These are phyloP conservation scores for Actinia equina DNA, from an alignment of 64 coral and sea anemone species.

Conservation along the genomic window DNA sequence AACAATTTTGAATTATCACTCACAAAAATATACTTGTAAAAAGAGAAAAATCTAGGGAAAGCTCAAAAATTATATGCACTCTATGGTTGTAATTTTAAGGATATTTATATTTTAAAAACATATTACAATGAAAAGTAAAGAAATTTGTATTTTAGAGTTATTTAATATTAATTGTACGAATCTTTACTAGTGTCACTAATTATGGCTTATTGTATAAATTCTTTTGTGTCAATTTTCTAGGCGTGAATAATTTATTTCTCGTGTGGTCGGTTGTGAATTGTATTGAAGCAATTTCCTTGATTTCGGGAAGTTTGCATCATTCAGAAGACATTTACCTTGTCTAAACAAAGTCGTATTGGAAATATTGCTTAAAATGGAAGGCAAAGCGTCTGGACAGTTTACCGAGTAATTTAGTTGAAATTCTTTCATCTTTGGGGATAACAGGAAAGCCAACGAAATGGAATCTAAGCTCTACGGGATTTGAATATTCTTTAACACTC, in stretches of 20 bases:
- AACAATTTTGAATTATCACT: not conserved
- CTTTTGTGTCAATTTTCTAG: not conserved
- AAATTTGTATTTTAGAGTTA: not conserved
- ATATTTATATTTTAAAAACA: not conserved
- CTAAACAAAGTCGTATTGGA: not conserved
- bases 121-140: not conserved
- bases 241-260: conserved; percentile 7
- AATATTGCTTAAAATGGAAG: not conserved
- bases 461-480: not conserved
- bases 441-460: conserved; percentile 1
- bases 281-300: not conserved
- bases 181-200: not conserved
- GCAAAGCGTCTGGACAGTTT: not conserved
- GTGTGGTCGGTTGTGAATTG: not conserved
- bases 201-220: not conserved
- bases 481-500: not conserved
- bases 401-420: not conserved
- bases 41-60: not conserved
- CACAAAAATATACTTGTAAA: not conserved
- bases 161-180: not conserved
- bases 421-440: conserved; percentile 7
- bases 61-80: not conserved
- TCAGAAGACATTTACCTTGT: not conserved
- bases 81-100: not conserved
- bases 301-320: not conserved